Evolutionary conservation across 2,888 invertebrate genomes (phyloP), one percentile per base, ranked within the genome.

Genomic region (Plutella xylostella): DNA sequence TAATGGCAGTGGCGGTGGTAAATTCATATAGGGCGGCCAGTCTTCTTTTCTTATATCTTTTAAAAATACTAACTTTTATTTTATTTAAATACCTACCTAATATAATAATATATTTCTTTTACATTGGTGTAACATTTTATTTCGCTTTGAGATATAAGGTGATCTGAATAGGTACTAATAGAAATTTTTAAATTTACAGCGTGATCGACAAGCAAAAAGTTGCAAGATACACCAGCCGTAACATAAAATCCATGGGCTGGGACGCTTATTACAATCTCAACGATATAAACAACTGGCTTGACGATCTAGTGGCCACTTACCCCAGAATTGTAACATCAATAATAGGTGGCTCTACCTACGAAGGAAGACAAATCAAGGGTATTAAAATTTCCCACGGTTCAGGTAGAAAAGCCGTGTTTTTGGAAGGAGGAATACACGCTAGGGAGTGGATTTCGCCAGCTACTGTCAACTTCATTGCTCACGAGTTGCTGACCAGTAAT

Each of bases 381-480:
- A 51, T 89, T 0, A 88, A 86, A 55, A 72, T 60, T 61, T 86
- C 62, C 0, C 76, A 78, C 43, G 75, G 77, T 0, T 33, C 56
- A 33, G 76, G 68, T 1, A 70, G 57, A 52, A 63, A 60, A 51
- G 63, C 56, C 0, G 59, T 80, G 4, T 77, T 80, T n/a, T 56
- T 82, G 9, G 82, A 82, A 70, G 68, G 74, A 50, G 87, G 87
- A 17, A 90, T 91, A 49, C 92, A 92, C 65, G 87, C 91, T 0
- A 85, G 93, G 40, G 94, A 94, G 74, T 94, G 91, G 91, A 90
- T 91, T 17, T 78, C 88, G 0, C 86, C 89, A 1, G 87, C 91
- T 0, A 84, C 88, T 0, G 79, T 86, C 0, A 86, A 88, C 21
- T 91, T 82, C 49, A 79, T 90, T 4, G 63, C 86, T n/a, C 85